Evolutionary conservation across 2,797 vertebrate genomes (phyloP).

Genomic region (Acomys russatus): DNA sequence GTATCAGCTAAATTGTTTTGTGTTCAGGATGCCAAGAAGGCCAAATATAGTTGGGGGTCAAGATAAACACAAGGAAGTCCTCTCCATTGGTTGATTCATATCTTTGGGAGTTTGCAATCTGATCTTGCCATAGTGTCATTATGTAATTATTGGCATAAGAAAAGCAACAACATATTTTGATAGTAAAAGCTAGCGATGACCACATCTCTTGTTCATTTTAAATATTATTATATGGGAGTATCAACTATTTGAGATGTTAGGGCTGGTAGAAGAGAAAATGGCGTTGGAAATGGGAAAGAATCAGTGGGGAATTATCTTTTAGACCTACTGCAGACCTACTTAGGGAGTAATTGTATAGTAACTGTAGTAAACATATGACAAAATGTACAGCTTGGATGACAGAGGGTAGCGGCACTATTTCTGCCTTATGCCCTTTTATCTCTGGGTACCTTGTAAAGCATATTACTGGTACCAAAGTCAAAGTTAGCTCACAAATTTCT

Average conservation of each 20-base stretch:
- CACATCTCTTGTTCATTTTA: neutral
- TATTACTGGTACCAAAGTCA: neutral
- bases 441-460: neutral
- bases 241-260: neutral
- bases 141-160: neutral
- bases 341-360: neutral
- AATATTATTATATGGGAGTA: neutral
- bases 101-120: neutral
- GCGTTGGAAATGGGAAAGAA: conserved; percentile 22
- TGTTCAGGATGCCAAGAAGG: neutral
- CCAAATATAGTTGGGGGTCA: neutral
- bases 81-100: neutral
- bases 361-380: neutral
- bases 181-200: neutral
- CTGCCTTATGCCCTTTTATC: neutral
- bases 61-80: neutral
- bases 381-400: neutral
- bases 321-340: neutral
- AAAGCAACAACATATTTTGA: neutral
- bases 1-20: neutral
- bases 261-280: neutral
- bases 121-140: neutral
- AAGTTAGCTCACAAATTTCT: neutral
- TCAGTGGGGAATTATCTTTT: conserved; percentile 2
- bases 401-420: neutral